Evolutionary conservation across 2,888 invertebrate genomes (phyloP), one percentile per base, ranked within the genome.

Genomic region (Mactromeris polynyma): DNA sequence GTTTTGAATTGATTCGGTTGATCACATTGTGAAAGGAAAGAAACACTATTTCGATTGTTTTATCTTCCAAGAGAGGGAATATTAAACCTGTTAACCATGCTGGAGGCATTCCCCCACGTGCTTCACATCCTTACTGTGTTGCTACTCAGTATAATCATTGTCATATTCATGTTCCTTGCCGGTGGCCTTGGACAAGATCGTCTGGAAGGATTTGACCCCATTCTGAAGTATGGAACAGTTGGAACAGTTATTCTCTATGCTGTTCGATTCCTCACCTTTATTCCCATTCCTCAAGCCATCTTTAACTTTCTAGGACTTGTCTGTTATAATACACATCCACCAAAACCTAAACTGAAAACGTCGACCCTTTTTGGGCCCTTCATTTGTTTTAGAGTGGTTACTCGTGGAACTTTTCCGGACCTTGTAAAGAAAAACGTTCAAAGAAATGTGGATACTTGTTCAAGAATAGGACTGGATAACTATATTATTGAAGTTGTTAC

Each of bases 241-340:
- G 82, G 85, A 1, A 93, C 94, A 2, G 82, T 94, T n/a, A 9
- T 94, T 0, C 84, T 95, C 51, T 94, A 95, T 81, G 51, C 92
- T 2, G 54, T 94, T 17, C 90, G 95, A 80, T 88, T 92, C 54
- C 83, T 94, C 79, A 90, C 94, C n/a, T 87, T 95, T 21, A 73
- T 93, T 26, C 93, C 94, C 11, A 81, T 95, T 31, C 94, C 94
- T 14, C 92, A 95, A 51, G 92, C 94, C 9, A 87, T 95, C 42
- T 93, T 93, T 64, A 95, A 95, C 87, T 94, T 94, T 73, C 86
- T 95, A 14, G 95, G 95, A 33, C 89, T 95, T 9, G 89, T 95
- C 17, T 91, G 90, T 58, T 95, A 93, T 85, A 95, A 94, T 85
- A 94, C 94, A 26, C 94, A 94, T 87, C 94, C 95, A 6, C 84